phyloP scores from a whole-genome alignment of 2,888 invertebrate species.

The Chorisops tibialis region DNA sequence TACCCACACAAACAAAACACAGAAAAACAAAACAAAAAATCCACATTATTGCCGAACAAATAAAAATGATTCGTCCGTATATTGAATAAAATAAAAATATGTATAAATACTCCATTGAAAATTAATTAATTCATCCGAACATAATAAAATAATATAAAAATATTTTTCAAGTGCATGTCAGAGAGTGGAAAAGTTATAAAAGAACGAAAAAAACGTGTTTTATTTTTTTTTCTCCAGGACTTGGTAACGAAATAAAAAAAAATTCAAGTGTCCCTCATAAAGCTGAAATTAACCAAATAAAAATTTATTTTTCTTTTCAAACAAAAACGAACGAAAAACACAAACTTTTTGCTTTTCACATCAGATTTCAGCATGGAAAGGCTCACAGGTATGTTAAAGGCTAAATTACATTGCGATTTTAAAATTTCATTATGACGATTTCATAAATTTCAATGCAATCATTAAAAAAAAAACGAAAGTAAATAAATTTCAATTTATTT shows the following conservation, averaged over 20 bases:
- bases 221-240: no score
- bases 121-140: not conserved
- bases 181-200: conserved; percentile 11
- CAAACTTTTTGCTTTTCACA: no score
- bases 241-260: no score
- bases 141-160: not conserved
- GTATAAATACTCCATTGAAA: not conserved
- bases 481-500: not conserved
- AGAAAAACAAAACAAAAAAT: no score
- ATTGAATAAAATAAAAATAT: not conserved
- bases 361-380: conserved; percentile 53
- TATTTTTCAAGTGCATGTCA: conserved; percentile 4
- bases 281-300: no score
- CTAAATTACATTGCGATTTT: not conserved
- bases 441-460: not conserved
- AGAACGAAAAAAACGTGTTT: no score
- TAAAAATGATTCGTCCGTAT: no score
- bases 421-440: not conserved
- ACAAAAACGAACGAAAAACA: no score
- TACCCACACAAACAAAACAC: no score
- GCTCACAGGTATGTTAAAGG: conserved; percentile 48
- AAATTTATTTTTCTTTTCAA: not conserved
- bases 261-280: no score
- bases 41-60: no score
- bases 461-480: no score